These are phyloP conservation scores for Melanostigma gelatinosum DNA, from an alignment of 2,113 vertebrate species.

Conservation along the genomic window DNA sequence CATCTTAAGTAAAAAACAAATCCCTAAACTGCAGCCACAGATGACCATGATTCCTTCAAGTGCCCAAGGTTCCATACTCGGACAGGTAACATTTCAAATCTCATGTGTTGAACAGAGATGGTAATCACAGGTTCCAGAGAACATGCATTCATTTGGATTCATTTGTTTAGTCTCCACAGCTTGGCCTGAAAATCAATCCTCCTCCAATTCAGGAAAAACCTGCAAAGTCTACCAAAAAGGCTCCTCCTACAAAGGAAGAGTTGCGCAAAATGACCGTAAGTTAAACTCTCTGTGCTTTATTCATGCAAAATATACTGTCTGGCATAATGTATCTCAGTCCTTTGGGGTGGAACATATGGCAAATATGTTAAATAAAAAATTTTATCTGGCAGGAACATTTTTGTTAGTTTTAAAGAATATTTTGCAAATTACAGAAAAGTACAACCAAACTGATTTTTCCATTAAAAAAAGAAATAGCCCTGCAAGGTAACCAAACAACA, in stretches of 20 bases:
- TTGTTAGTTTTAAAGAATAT: too few relatives aligned
- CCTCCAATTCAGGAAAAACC: conserved; percentile 99
- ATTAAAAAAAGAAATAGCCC: too few relatives aligned
- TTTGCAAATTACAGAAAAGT: too few relatives aligned
- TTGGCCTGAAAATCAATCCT: conserved; percentile 97
- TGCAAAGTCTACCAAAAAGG: conserved; percentile 93
- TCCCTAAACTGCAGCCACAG: conserved; percentile 97
- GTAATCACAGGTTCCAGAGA: rapidly evolving
- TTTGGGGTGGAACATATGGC: neutral
- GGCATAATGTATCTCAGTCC: neutral
- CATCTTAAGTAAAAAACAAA: conserved; percentile 96
- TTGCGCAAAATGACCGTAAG: conserved; percentile 94
- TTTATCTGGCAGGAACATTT: too few relatives aligned
- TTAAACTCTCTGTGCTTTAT: neutral
- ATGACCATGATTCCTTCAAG: conserved; percentile 93
- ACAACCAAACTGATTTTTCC: too few relatives aligned
- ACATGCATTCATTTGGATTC: neutral
- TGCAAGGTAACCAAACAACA: too few relatives aligned
- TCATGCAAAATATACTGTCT: neutral
- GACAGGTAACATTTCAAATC: conserved; percentile 86
- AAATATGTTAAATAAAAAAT: too few relatives aligned
- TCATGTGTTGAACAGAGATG: neutral
- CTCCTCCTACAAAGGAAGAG: conserved; percentile 96
- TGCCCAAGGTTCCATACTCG: conserved; percentile 92
- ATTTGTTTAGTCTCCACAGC: conserved; percentile 87